Conservation (phyloP, 1,140 invertebrate species). For the Gonioctena quinquepunctata region DNA sequence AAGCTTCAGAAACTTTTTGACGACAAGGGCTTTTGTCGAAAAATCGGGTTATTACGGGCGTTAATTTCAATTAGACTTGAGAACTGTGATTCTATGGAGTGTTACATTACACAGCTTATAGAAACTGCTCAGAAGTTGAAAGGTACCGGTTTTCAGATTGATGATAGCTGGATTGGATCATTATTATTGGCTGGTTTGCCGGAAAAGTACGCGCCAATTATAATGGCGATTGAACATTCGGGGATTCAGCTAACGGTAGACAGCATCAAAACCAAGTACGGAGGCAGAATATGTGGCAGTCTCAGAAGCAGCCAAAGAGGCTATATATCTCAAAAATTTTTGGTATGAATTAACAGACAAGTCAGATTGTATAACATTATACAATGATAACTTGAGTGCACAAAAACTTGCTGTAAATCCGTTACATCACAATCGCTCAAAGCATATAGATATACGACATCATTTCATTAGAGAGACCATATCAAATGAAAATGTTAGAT, state of each 20-base stretch:
- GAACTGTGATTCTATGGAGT: slow-evolving; percentile 32
- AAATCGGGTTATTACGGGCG: slow-evolving; percentile 26
- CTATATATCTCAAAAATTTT: no score
- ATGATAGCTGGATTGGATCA: slow-evolving; percentile 21
- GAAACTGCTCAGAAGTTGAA: slow-evolving; percentile 35
- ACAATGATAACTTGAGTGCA: no score
- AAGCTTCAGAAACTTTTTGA: slow-evolving; percentile 23
- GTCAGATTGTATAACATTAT: no score
- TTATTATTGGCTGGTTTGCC: slow-evolving; percentile 44
- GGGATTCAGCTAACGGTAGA: slow-evolving; percentile 28
- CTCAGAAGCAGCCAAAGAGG: no score
- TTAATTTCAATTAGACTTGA: slow-evolving; percentile 31
- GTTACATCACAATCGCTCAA: no score
- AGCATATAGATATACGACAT: no score
- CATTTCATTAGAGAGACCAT: no score
- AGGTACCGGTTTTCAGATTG: slow-evolving; percentile 26
- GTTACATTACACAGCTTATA: slow-evolving; percentile 34
- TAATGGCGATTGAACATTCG: slow-evolving; percentile 29
- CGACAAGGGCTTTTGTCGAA: slow-evolving; percentile 16
- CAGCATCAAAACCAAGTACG: slow-evolving; percentile 26
- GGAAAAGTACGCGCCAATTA: slow-evolving; percentile 31
- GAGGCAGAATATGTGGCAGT: no score
- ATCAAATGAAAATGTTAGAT: no score
- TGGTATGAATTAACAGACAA: no score
- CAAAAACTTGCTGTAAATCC: no score